Percentiles rank a stretch among this genome's conserved stretches.
These are phyloP conservation scores for Morinoia aosen DNA, from an alignment of 2,888 invertebrate genomes.

Conservation along the genomic window DNA sequence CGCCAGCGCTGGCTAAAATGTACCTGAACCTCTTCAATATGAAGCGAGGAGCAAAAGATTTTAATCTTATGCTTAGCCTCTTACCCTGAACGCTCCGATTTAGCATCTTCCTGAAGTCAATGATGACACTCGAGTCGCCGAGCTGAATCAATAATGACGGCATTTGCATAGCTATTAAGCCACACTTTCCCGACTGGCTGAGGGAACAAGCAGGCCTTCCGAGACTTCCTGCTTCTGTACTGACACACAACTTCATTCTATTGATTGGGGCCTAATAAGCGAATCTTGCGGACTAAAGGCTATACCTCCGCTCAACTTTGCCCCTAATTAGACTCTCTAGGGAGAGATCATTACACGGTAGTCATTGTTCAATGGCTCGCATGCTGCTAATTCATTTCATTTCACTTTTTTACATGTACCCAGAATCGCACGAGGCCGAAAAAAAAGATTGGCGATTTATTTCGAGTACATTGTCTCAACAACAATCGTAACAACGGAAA, in stretches of 20 bases:
- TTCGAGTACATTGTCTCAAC: not conserved
- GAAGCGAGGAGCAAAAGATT: not conserved
- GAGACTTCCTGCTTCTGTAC: not conserved
- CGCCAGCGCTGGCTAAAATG: not conserved
- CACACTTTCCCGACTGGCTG: conserved; percentile 22
- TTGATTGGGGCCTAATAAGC: conserved; percentile 47
- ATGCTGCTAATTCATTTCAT: not conserved
- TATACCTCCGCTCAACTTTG: not conserved
- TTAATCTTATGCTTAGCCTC: not conserved
- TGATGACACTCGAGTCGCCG: conserved; percentile 23
- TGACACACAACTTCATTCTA: conserved; percentile 36
- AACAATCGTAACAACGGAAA: not conserved
- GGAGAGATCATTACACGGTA: not conserved
- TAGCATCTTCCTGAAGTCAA: conserved; percentile 33
- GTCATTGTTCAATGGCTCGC: not conserved
- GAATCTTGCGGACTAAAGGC: conserved; percentile 27
- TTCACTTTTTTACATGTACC: not conserved
- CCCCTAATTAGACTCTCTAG: not conserved
- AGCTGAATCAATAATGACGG: conserved; percentile 36
- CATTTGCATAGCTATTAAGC: conserved; percentile 51
- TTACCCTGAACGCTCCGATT: conserved; percentile 15
- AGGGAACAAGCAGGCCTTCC: not conserved
- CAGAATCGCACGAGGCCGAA: not conserved
- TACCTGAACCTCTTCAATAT: not conserved
- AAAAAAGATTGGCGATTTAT: not conserved